These are phyloP conservation scores for Buceros bicornis DNA, from an alignment of 2,797 vertebrate genomes.

Conservation along the genomic window DNA sequence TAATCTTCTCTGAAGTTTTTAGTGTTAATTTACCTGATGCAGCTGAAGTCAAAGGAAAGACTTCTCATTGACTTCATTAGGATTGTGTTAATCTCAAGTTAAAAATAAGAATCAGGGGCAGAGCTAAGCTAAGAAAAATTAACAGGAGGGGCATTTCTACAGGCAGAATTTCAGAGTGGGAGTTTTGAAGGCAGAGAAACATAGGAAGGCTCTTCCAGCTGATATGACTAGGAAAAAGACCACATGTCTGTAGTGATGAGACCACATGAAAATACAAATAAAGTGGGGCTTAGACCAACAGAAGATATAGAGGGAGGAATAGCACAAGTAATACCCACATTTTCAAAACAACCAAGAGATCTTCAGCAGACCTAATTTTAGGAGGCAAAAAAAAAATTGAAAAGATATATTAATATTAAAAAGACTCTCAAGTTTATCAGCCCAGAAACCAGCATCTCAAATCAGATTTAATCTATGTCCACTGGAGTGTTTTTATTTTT, in stretches of 20 bases:
- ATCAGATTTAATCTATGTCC: constrained; percentile 2
- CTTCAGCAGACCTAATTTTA: not conserved
- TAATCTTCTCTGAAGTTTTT: not conserved
- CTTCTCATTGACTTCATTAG: not conserved
- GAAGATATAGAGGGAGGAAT: not conserved
- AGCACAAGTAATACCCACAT: not conserved
- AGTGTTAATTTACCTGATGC: not conserved
- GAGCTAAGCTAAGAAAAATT: not conserved
- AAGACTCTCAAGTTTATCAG: not conserved
- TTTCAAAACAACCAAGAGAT: not conserved
- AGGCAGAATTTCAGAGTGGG: not conserved
- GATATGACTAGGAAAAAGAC: not conserved
- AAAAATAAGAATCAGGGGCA: not conserved
- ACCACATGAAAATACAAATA: not conserved
- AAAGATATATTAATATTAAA: not conserved
- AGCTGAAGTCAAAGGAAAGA: not conserved
- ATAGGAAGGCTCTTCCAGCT: not conserved
- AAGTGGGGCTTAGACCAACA: not conserved
- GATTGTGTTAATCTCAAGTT: not conserved
- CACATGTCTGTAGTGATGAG: not conserved
- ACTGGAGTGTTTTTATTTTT: not conserved
- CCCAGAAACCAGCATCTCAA: not conserved
- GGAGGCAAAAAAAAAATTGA: not conserved
- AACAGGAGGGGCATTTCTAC: not conserved
- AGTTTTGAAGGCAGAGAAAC: not conserved